A percentile compares a stretch with the other conserved stretches of the same genome.
Evolutionary conservation across 2,888 invertebrate species (phyloP).

Genomic region (Papilio protenor): DNA sequence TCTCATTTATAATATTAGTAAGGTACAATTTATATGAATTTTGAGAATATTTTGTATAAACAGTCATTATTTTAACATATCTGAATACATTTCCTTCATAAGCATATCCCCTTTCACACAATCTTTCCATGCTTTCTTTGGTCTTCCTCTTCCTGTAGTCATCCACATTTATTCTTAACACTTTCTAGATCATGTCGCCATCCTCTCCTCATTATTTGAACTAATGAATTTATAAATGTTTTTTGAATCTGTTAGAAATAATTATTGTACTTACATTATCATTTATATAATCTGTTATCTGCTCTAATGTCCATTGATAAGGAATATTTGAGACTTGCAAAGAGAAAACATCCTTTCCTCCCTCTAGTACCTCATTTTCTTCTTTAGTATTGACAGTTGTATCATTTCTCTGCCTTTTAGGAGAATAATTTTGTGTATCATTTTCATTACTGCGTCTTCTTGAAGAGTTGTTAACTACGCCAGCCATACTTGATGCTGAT

Average conservation of each 20-base stretch:
- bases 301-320: conserved; percentile 50
- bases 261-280: conserved; percentile 50
- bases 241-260: background rate
- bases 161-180: too few relatives aligned
- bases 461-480: background rate
- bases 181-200: too few relatives aligned
- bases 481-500: background rate
- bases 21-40: too few relatives aligned
- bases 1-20: too few relatives aligned
- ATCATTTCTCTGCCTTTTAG: conserved; percentile 17
- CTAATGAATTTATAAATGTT: too few relatives aligned
- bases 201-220: too few relatives aligned
- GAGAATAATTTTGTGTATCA: background rate
- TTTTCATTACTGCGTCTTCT: conserved; percentile 11
- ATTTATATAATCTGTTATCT: conserved; percentile 56
- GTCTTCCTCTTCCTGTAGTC: too few relatives aligned
- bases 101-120: too few relatives aligned
- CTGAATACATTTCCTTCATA: too few relatives aligned
- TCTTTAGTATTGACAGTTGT: background rate
- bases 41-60: too few relatives aligned
- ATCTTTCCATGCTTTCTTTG: background rate
- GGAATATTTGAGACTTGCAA: conserved; percentile 54
- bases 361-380: conserved; percentile 21
- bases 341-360: conserved; percentile 28
- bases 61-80: too few relatives aligned